Base-by-base conservation (phyloP, 2,113 vertebrate species). In the Chrysochloris asiatica region DNA sequence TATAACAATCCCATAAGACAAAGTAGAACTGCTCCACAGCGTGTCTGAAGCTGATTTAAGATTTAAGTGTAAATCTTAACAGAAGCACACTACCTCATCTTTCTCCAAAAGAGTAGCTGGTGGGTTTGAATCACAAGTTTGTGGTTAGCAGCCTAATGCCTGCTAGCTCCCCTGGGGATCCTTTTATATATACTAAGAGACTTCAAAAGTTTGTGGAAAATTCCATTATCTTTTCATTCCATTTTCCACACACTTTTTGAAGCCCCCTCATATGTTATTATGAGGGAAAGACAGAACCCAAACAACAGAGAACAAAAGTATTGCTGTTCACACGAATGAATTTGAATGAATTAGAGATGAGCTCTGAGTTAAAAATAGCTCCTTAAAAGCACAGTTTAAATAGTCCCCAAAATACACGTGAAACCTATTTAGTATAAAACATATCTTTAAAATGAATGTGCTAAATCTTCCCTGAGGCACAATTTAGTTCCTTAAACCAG, bases 371-470 rank as follows among this genome's bases (percentile, higher is more conserved):
- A 89, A 89, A 85, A 67, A 88, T 41, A 59, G 17, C 9, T 92
- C 73, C 47, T 90, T 88, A 50, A 71, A 92, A 67, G 13, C 4
- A 24, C 36, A 94, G 61, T 84, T n/a, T 84, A 92, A 89, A 73
- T 73, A 88, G 77, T 83, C 2, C 11, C 4, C 9, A 7, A 79
- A 81, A 88, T 38, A 89, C 61, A 90, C 33, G 92, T 33, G 43
- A 93, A 92, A 69, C 38, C 59, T 77, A 92, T 75, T 92, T 63
- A 81, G 26, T n/a, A 94, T 73, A 88, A 90, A 80, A 65, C 30
- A 56, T 61, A 63, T 47, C 33, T 88, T 94, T 94, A 92, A 78
- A 82, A 86, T 33, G 76, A 85, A 83, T 48, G 56, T 24, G 33
- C 28, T n/a, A 84, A 93, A 50, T 80, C 54, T 14, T 92, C 90